Percentiles rank a stretch among this genome's conserved stretches.
Evolutionary conservation across 2,113 vertebrate species (phyloP).

Genomic region (Notarius lentiginosus): DNA sequence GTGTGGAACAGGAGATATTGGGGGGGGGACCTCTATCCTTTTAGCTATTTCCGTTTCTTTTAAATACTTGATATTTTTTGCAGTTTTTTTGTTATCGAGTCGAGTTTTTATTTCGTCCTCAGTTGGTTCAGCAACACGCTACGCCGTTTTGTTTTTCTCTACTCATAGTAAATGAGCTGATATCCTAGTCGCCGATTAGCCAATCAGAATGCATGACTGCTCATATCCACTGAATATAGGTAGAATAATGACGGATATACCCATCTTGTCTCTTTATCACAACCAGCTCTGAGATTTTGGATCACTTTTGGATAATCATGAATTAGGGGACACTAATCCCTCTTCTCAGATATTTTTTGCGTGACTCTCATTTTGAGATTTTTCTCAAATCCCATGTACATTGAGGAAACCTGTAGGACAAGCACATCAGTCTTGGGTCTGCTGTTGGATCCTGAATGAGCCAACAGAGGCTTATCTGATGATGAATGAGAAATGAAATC

Average conservation of each 20-base stretch:
- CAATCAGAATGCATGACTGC: too few species aligned
- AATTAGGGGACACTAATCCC: not conserved
- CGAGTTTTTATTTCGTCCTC: too few species aligned
- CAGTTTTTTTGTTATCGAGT: too few species aligned
- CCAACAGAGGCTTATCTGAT: conserved; percentile 28
- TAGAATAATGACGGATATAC: not conserved
- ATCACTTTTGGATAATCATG: not conserved
- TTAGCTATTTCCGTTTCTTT: too few species aligned
- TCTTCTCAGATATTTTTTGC: not conserved
- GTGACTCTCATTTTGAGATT: conserved; percentile 13
- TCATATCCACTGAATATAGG: too few species aligned
- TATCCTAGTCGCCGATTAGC: too few species aligned
- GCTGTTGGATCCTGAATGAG: not conserved
- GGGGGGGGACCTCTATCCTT: too few species aligned
- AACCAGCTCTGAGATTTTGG: not conserved
- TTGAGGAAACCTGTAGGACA: conserved; percentile 11
- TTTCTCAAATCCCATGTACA: not conserved
- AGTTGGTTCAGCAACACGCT: too few species aligned
- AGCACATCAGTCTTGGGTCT: not conserved
- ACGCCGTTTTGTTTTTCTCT: too few species aligned
- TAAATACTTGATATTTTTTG: too few species aligned
- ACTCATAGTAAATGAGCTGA: too few species aligned
- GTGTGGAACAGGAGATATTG: too few species aligned
- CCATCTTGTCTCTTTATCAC: not conserved
- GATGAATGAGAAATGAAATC: conserved; percentile 25